Base-by-base conservation (phyloP, 1,140 invertebrate genomes). In the Polypedilum pembai region DNA sequence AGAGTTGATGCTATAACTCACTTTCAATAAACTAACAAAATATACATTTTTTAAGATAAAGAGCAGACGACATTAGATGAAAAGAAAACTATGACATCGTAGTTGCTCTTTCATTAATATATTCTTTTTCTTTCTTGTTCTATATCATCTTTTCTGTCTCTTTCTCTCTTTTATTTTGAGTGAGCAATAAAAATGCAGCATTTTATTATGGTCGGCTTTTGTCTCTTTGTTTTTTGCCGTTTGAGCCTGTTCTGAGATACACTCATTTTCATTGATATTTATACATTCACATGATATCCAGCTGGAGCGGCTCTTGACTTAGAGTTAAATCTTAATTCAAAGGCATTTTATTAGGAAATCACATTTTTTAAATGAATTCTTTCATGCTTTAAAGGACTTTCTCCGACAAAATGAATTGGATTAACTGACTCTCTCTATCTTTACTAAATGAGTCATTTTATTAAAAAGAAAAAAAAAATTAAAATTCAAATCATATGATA, bases 141-240 rank as follows among this genome's bases (percentile, higher is more conserved):
- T 33, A 5, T 33, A 33, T 33, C 24, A 33, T 33, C 24, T 33
- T n/a, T n/a, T n/a, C n/a, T n/a, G n/a, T n/a, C n/a, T n/a, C n/a
- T n/a, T n/a, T n/a, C 45, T 56, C 45, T n/a, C 15, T n/a, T 56
- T 56, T 56, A 8, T 56, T 56, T 56, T 56, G 45, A 56, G 65
- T 69, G 65, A 69, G 65, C 65, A 69, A 69, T 69, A 69, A 69
- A 69, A 69, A 69, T 69, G 65, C 65, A 69, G 65, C 65, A 69
- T 69, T 69, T 69, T 69, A 69, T 69, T 18, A 69, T 56, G 65
- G 17, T 69, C 20, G 17, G 65, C 8, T 21, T 5, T 33, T 33
- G 24, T 69, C 20, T 69, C 17, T 69, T 69, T 69, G 65, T 69
- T 1, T 69, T 69, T 69, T 69, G 65, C 65, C 65, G 65, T 56